These are phyloP conservation scores for Patagioenas fasciata DNA, from an alignment of 2,113 vertebrate species.

Conservation along the genomic window DNA sequence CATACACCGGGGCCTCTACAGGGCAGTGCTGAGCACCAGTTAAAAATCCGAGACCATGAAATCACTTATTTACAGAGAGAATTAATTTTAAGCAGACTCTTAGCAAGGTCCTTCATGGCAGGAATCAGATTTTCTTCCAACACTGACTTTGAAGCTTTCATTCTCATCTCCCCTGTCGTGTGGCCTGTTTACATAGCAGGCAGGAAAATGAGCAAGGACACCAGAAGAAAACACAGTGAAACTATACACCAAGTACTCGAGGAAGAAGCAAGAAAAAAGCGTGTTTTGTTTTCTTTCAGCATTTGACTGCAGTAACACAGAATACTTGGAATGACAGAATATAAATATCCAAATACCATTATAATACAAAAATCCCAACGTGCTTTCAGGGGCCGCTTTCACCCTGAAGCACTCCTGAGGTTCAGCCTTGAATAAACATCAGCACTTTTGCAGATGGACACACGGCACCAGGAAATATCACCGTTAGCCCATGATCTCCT, in stretches of 20 bases:
- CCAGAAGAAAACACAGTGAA: slow-evolving; percentile 19
- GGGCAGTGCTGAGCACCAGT: slow-evolving; percentile 2
- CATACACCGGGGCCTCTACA: neutral
- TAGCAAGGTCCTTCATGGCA: slow-evolving; percentile 55
- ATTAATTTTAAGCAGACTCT: slow-evolving; percentile 49
- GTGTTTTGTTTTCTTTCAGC: neutral
- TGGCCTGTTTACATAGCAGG: slow-evolving; percentile 23
- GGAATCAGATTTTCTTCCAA: slow-evolving; percentile 55
- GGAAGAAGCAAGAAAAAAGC: neutral
- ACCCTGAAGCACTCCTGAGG: neutral
- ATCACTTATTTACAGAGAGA: slow-evolving; percentile 53
- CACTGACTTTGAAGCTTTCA: slow-evolving; percentile 20
- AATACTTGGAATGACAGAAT: neutral
- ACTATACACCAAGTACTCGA: neutral
- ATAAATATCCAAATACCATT: neutral
- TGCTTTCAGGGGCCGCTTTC: neutral
- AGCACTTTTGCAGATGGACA: neutral
- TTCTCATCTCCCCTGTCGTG: slow-evolving; percentile 35
- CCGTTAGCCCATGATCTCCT: neutral
- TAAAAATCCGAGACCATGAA: slow-evolving; percentile 59
- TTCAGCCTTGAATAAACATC: neutral
- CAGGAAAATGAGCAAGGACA: slow-evolving; percentile 45
- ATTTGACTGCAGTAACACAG: neutral
- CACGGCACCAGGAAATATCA: neutral
- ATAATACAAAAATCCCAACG: neutral